phyloP scores from a whole-genome alignment of 2,113 vertebrate genomes.

The Felis chaus region DNA sequence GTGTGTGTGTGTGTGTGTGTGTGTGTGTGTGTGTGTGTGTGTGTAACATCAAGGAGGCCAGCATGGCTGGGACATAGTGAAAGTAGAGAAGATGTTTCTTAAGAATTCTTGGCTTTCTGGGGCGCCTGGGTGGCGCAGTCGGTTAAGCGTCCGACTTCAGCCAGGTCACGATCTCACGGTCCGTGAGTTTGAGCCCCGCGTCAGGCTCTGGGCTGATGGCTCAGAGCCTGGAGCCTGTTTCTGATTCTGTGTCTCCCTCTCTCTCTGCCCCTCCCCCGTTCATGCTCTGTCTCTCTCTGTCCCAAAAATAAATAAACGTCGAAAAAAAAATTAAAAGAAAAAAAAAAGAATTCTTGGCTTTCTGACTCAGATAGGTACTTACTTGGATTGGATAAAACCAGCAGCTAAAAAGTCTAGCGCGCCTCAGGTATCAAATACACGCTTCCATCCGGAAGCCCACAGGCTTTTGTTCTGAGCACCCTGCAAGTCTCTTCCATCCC shows the following conservation, averaged over 20 bases:
- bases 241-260: no score
- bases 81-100: slow-evolving; percentile 35
- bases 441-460: slow-evolving; percentile 38
- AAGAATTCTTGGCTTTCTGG: slow-evolving; percentile 51
- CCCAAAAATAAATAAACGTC: no score
- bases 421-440: slow-evolving; percentile 60
- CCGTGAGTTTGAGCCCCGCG: no score
- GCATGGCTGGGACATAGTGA: background rate
- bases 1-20: no score
- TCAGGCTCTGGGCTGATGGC: no score
- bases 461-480: slow-evolving; percentile 47
- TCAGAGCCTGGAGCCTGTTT: no score
- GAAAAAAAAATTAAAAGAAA: no score
- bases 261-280: no score
- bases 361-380: slow-evolving; percentile 39
- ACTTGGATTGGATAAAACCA: slow-evolving; percentile 61
- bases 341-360: slow-evolving; percentile 52
- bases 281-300: no score
- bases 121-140: no score
- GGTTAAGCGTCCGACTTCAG: no score
- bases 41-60: background rate
- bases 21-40: background rate
- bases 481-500: background rate
- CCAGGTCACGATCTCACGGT: no score
- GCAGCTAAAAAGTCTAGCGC: slow-evolving; percentile 37